phyloP scores from a whole-genome alignment of 2,113 vertebrate species.

The Zosterops hypoxanthus region DNA sequence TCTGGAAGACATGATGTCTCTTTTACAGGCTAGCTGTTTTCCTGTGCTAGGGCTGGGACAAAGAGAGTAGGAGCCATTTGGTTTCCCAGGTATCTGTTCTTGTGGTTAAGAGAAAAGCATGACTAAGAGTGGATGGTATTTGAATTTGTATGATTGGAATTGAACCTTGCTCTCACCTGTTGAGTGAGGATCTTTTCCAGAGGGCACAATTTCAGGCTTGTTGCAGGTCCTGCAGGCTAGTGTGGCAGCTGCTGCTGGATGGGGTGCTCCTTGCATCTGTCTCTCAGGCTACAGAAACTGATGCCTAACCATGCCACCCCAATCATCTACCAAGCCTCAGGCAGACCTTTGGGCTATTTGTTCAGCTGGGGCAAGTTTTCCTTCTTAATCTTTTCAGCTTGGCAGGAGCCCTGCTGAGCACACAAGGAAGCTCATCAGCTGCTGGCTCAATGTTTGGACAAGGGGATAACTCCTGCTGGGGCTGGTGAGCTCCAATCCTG shows the following conservation, averaged over 20 bases:
- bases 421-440: conserved; percentile 67
- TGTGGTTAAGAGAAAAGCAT: not conserved
- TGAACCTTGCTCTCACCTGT: not conserved
- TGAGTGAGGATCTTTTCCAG: not conserved
- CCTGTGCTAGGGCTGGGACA: not conserved
- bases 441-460: conserved; percentile 64
- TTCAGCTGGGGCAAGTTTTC: conserved; percentile 63
- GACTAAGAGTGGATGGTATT: not conserved
- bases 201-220: not conserved
- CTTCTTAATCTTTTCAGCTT: conserved; percentile 60
- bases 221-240: not conserved
- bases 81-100: not conserved
- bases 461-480: conserved; percentile 67
- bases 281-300: conserved; percentile 37
- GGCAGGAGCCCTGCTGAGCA: conserved; percentile 58
- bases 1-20: not conserved
- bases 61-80: not conserved
- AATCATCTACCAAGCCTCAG: not conserved
- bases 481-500: conserved; percentile 54
- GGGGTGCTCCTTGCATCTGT: not conserved
- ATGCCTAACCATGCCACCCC: not conserved
- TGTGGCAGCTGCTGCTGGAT: not conserved
- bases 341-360: conserved; percentile 57
- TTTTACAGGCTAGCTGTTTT: conserved; percentile 2
- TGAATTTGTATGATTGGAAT: not conserved